Base-by-base conservation (phyloP, 2,888 invertebrate genomes). In the Alcis repandata region DNA sequence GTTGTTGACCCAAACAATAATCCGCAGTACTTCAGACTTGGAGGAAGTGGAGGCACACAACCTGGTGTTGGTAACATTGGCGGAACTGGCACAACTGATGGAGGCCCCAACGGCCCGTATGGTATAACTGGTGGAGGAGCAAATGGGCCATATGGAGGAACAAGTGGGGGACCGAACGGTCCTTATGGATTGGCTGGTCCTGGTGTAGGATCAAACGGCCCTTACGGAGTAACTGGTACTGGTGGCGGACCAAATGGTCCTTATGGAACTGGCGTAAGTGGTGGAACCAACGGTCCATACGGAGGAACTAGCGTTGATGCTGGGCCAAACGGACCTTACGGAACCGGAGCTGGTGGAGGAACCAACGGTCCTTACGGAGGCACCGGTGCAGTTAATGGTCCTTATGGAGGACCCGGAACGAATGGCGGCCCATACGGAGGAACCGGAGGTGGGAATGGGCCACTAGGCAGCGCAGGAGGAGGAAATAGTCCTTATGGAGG, bases 1-100 rank as follows among this genome's bases (percentile, higher is more conserved):
- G 77, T 80, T 38, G 74, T 77, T 4, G 77, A 78, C 27, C 78
- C 82, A 8, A 76, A 74, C 52, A 76, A 74, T 45, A 74, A 73
- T 65, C 75, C 73, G 36, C 75, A 76, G 66, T 75, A 73, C 56
- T 67, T 68, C 20, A 66, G 58, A 38, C 66, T 70, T 52, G 71
- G 60, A 11, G 64, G 59, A 8, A 59, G 65, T 45, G 68, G 69
- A 46, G 56, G 62, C 19, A 13, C 27, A 43, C 46, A 22, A 7
- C 46, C 57, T 15, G 59, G 63, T 45, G 19, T 46, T 53, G 63
- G 43, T 20, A 45, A 45, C 33, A 9, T 13, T 45, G 52, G 46
- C 19, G n/a, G 40, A 20, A 52, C 58, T 32, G 32, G 46, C 19
- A 13, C 38, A 20, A 52, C 58, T 32, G 32, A 22, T 22, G 45